These are phyloP conservation scores for Symphodus melops DNA, from an alignment of 2,113 vertebrate species.

Conservation along the genomic window DNA sequence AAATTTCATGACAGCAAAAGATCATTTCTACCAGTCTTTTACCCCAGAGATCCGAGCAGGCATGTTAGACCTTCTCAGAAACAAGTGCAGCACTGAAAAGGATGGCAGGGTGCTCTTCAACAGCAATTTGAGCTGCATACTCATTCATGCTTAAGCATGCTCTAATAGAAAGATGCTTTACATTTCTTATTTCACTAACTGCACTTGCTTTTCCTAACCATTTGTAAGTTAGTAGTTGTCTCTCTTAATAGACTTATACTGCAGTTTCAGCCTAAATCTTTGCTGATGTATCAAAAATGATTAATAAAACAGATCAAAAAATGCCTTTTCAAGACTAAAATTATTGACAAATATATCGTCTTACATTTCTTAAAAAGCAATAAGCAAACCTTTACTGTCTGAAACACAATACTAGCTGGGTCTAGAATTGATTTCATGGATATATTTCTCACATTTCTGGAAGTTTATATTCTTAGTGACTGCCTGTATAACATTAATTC, in stretches of 20 bases:
- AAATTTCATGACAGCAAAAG: constrained; percentile 68
- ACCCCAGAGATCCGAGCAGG: constrained; percentile 80
- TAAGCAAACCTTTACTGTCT: no score
- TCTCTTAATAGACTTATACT: neutral
- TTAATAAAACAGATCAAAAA: no score
- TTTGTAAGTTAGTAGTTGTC: neutral
- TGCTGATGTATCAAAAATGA: no score
- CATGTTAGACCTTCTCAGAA: constrained; percentile 84
- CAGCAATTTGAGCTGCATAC: constrained; percentile 48
- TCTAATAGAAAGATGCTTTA: neutral
- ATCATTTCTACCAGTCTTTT: constrained; percentile 76
- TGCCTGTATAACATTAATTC: no score
- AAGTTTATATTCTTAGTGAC: no score
- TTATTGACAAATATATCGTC: no score
- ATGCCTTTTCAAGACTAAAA: no score
- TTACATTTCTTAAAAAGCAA: no score
- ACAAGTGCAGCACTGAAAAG: constrained; percentile 84
- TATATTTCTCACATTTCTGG: no score
- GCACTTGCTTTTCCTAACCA: neutral
- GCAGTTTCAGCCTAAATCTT: no score
- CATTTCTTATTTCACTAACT: neutral
- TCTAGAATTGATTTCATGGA: no score
- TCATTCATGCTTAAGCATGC: constrained; percentile 49
- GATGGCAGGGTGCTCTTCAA: constrained; percentile 82
- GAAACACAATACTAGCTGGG: no score